phyloP scores from a whole-genome alignment of 2,888 invertebrate genomes.

The Kuschelorhynchus macadamiae region DNA sequence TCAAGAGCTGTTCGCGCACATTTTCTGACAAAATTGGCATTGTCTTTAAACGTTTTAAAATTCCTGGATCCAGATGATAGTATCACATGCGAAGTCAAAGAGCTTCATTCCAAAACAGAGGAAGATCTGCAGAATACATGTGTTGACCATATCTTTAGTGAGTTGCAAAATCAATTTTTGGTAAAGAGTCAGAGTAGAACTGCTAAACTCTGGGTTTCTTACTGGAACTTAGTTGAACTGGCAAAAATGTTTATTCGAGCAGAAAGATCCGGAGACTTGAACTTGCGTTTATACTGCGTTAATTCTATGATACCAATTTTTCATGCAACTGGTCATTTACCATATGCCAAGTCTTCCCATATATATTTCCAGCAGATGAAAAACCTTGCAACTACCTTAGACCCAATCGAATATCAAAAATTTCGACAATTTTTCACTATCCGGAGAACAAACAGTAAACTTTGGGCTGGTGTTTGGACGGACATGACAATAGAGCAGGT shows the following conservation, averaged over 20 bases:
- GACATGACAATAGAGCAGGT: too few relatives aligned
- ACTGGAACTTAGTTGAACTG: slow-evolving; percentile 9
- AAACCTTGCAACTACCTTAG: background rate
- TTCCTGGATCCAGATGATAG: background rate
- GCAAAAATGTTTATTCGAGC: slow-evolving; percentile 12
- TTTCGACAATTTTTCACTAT: background rate
- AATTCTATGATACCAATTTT: slow-evolving; percentile 5
- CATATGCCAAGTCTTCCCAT: slow-evolving; percentile 2
- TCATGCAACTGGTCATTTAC: slow-evolving; percentile 13
- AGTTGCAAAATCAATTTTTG: background rate
- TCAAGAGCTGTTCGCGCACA: slow-evolving; percentile 37
- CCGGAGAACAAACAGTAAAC: too few relatives aligned
- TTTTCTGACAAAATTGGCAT: slow-evolving; percentile 1
- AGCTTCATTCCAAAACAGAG: background rate
- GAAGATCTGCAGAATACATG: background rate
- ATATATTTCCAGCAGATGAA: background rate
- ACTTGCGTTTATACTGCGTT: slow-evolving; percentile 8
- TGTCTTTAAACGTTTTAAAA: slow-evolving; percentile 2
- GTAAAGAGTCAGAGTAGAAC: background rate
- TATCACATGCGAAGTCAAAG: background rate
- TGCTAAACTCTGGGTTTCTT: slow-evolving; percentile 3
- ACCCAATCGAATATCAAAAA: background rate
- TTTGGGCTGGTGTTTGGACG: too few relatives aligned
- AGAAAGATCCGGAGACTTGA: slow-evolving; percentile 6
- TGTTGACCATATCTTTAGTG: background rate